Evolutionary conservation across 2,113 vertebrate species (phyloP).

Genomic region (Bungarus multicinctus): DNA sequence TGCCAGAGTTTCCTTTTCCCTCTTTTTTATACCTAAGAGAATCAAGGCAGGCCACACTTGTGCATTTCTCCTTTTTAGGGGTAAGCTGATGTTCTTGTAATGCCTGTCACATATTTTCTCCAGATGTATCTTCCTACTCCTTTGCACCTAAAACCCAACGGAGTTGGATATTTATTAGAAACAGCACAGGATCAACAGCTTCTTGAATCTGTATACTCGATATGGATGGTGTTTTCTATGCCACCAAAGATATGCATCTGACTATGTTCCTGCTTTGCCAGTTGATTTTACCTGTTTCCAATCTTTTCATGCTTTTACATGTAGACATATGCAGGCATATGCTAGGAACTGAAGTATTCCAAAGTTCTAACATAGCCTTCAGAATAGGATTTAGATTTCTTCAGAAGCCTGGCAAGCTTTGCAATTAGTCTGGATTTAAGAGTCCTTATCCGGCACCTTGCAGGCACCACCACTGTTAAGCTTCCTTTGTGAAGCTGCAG

Average conservation of each 20-base stretch:
- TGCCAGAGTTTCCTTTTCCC: background rate
- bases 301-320: background rate
- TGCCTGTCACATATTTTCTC: background rate
- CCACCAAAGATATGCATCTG: background rate
- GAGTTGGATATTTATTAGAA: background rate
- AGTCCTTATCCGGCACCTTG: conserved; percentile 46
- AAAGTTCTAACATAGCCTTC: background rate
- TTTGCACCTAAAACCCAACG: background rate
- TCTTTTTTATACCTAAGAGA: background rate
- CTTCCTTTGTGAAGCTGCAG: conserved; percentile 47
- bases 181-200: background rate
- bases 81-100: background rate
- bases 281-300: background rate
- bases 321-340: background rate
- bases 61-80: background rate
- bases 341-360: background rate
- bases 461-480: conserved; percentile 46
- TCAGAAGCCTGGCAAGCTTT: conserved; percentile 29
- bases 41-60: background rate
- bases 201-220: background rate
- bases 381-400: background rate
- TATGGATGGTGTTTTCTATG: background rate
- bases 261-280: background rate
- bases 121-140: background rate
- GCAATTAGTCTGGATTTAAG: conserved; percentile 28